Evolutionary conservation across 2,113 vertebrate species (phyloP), one percentile per base, ranked within the genome.

Genomic region (Manacus vitellinus): DNA sequence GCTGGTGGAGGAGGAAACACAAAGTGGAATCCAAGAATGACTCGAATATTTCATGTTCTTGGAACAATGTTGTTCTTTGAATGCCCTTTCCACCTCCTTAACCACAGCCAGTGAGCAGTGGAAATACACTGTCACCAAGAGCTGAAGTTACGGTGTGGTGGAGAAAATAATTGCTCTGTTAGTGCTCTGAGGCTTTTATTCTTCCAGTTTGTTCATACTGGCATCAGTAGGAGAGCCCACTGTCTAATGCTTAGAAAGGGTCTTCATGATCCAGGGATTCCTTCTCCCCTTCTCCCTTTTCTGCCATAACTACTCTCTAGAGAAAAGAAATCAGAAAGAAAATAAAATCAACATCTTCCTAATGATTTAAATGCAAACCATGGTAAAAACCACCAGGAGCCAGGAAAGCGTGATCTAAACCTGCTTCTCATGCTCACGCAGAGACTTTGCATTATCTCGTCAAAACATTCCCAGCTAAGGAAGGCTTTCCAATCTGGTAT

Each of bases 321-420:
- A 55, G 66, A 58, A 81, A 35, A 58, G 5, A 28, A 44, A 62
- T 41, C 1, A 27, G 33, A 61, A 52, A 14, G 10, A 46, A 62
- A 62, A 39, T 12, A 55, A 66, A 78, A 43, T 7, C 13, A 65
- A 0, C 7, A 9, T 65, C 56, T 54, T 94, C 17, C 6, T 37
- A 18, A 31, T 11, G 73, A 21, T 35, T 61, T 65, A 41, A 75
- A 91, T 37, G 9, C 24, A 87, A n/a, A 84, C 8, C 13, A 20
- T 61, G 43, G 39, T 44, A 27, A 85, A 85, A 72, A 41, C 3
- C 15, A 65, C 18, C 24, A 72, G 52, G 89, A 79, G 66, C 89
- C 87, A 88, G 66, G 70, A 87, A 94, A 93, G 46, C 54, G 41
- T 93, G 74, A 79, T 46, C 58, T 89, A 85, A 95, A 75, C n/a